Base-by-base conservation (phyloP, 2,888 invertebrate genomes). In the Cephus nigrinus region DNA sequence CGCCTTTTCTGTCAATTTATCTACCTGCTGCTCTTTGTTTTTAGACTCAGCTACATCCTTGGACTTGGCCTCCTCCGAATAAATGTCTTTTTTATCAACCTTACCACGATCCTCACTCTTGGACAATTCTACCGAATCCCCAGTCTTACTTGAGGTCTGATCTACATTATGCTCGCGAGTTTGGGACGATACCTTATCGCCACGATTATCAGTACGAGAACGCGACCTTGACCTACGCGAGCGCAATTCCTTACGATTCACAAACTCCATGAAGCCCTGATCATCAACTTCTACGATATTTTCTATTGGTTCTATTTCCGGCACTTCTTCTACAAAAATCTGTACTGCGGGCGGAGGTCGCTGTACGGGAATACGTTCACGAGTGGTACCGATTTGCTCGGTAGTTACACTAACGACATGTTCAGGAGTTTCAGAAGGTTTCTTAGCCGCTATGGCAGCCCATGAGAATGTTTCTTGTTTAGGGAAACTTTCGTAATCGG, bases 261-360 rank as follows among this genome's bases (percentile, higher is more conserved):
- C 85, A 76, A 90, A 92, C 86, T 93, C 93, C 79, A 93, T 90
- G 83, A 93, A 93, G 74, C 92, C 93, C 82, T 93, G 92, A 23
- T 90, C 86, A 80, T 92, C 92, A 36, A 87, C 87, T 76, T 88
- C 85, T 34, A 86, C 85, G 76, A 90, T 77, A 78, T 88, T 87
- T 81, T 90, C 90, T 40, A 89, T 87, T 0, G 89, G 86, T 34
- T 87, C 86, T 15, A 84, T 80, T 80, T 88, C 86, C 11, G 87
- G 86, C 69, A 87, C 84, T 74, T 89, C 84, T 55, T 90, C 87
- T 12, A 88, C 88, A 5, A 83, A 75, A 73, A 91, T 90, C 78
- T 89, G 88, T 12, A 91, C 85, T 55, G 85, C 86, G 35, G 84
- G 78, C 12, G 75, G 55, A 69, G 78, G 23, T 36, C 79, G 82